Evolutionary conservation across 1,140 invertebrate species (phyloP).

Genomic region (Aphis gossypii): DNA sequence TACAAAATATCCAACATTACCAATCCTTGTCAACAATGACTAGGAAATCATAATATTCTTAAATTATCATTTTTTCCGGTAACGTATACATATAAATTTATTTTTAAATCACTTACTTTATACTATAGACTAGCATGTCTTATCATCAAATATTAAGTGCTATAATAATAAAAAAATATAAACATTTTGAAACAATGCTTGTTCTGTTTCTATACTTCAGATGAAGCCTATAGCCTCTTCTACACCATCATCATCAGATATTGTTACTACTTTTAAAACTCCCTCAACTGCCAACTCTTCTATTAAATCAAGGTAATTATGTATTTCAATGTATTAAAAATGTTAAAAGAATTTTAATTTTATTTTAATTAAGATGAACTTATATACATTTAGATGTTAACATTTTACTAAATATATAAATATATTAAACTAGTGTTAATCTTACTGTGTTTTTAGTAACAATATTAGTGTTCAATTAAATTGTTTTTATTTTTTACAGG

Average conservation of each 20-base stretch:
- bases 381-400: neutral
- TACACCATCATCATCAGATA: conserved; percentile 14
- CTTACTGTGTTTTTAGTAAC: neutral
- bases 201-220: neutral
- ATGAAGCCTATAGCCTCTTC: neutral
- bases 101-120: too few relatives aligned
- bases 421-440: neutral
- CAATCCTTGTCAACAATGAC: too few relatives aligned
- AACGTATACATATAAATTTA: neutral
- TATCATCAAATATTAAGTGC: neutral
- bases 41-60: too few relatives aligned
- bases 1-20: too few relatives aligned
- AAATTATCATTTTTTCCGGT: too few relatives aligned
- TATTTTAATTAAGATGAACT: neutral
- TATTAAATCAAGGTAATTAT: neutral
- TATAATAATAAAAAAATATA: neutral
- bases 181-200: neutral
- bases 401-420: neutral
- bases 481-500: neutral
- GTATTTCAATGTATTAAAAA: neutral
- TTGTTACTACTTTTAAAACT: neutral
- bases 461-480: neutral
- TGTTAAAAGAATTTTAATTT: neutral
- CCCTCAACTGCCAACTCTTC: neutral
- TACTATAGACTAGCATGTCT: neutral